Conservation (phyloP, 2,888 invertebrate genomes). For the Euplagia quadripunctaria region DNA sequence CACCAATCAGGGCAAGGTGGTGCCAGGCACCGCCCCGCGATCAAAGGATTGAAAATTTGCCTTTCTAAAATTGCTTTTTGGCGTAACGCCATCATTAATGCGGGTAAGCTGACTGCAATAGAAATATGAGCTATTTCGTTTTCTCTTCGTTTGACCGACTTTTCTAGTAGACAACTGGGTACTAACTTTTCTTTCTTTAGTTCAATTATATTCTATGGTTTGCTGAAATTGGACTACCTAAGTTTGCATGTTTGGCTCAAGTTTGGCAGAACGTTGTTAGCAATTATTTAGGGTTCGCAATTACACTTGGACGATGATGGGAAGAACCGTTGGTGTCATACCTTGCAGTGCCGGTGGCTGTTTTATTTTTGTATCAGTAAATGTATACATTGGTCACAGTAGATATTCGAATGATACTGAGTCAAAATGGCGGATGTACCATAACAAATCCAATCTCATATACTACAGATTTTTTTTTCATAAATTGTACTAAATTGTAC, state of each 20-base stretch:
- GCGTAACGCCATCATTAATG: constrained; percentile 19
- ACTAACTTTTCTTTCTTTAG: neutral
- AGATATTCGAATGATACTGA: no score
- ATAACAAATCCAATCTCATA: no score
- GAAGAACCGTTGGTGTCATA: no score
- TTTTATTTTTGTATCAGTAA: no score
- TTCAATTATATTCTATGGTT: neutral
- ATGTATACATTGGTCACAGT: no score
- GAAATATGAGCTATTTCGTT: neutral
- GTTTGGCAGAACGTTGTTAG: neutral
- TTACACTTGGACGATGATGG: no score
- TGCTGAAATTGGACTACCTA: no score
- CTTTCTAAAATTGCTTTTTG: constrained; percentile 42
- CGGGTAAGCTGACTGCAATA: constrained; percentile 30
- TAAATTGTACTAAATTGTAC: no score
- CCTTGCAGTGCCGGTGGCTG: no score
- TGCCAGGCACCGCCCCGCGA: constrained; percentile 59
- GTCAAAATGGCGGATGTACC: no score
- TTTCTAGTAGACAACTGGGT: neutral
- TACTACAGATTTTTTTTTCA: no score
- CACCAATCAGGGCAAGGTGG: constrained; percentile 46
- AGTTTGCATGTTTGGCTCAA: neutral
- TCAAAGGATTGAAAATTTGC: constrained; percentile 42
- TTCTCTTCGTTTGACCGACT: constrained; percentile 6
- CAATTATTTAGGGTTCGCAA: neutral